Percentiles rank a stretch among this genome's conserved stretches.
Evolutionary conservation across 2,797 vertebrate species (phyloP).

Genomic region (Rhinoraja longicauda): DNA sequence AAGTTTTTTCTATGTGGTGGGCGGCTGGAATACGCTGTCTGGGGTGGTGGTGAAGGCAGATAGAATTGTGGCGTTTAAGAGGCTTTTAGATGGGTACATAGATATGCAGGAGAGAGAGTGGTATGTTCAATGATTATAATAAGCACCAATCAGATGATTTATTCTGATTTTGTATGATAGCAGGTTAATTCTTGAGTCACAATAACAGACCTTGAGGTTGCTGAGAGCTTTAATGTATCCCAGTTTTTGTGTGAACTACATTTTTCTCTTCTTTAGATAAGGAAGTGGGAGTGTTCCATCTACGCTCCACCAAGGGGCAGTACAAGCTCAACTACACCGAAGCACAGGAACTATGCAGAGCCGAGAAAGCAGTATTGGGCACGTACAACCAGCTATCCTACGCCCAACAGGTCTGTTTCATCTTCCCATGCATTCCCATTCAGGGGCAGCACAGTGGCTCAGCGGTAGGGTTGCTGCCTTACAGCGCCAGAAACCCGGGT

Average conservation of each 20-base stretch:
- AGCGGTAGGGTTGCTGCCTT: no score
- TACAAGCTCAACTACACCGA: slow-evolving; percentile 73
- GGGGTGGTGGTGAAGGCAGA: no score
- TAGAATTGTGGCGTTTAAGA: no score
- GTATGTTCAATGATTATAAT: not conserved
- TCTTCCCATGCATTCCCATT: not conserved
- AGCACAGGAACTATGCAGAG: slow-evolving; percentile 65
- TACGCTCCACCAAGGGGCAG: slow-evolving; percentile 63
- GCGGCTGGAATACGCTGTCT: no score
- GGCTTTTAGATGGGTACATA: no score
- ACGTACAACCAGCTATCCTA: slow-evolving; percentile 78
- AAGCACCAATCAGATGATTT: not conserved
- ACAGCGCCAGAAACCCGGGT: no score
- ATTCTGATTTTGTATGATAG: not conserved
- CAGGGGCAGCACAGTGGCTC: no score
- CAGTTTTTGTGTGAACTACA: not conserved
- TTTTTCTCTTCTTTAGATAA: slow-evolving; percentile 58
- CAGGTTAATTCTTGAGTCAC: not conserved
- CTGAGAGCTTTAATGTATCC: not conserved
- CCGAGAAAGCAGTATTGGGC: slow-evolving; percentile 62
- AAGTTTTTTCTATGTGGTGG: no score
- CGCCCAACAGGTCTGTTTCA: slow-evolving; percentile 75
- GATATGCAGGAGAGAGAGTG: no score
- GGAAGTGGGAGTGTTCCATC: slow-evolving; percentile 77
- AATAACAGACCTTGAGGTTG: not conserved